Conservation (phyloP, 1,140 invertebrate genomes). For the Drosophila neocordata region DNA sequence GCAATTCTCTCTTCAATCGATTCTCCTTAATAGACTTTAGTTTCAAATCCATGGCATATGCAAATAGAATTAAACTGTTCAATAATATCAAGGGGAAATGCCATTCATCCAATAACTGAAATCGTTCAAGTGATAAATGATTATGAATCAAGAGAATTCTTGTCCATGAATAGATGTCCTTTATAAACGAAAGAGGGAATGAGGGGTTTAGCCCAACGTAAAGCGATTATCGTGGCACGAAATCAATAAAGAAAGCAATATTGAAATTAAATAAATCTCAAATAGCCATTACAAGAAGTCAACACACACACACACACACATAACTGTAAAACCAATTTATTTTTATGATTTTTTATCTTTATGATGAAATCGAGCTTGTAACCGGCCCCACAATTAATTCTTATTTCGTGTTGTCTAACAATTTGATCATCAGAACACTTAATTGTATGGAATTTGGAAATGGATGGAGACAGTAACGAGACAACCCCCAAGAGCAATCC, state of each 20-base stretch:
- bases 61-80: conserved; percentile 1
- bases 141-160: conserved; percentile 15
- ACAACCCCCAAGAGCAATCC: conserved; percentile 51
- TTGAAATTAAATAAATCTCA: conserved; percentile 54
- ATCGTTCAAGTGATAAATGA: conserved; percentile 35
- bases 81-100: conserved; percentile 6
- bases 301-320: background rate
- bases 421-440: conserved; percentile 60
- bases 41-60: background rate
- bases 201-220: background rate
- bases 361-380: conserved; percentile 68
- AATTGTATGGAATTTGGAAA: conserved; percentile 68
- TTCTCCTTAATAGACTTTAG: background rate
- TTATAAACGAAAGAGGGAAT: too few species aligned
- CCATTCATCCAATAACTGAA: conserved; percentile 4
- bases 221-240: conserved; percentile 45
- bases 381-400: conserved; percentile 48
- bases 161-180: background rate
- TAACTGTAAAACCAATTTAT: conserved; percentile 65
- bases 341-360: conserved; percentile 73
- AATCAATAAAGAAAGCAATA: conserved; percentile 60
- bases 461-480: background rate
- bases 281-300: conserved; percentile 15
- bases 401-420: conserved; percentile 35
- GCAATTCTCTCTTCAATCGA: too few species aligned